A percentile compares a stretch with the other conserved stretches of the same genome.
phyloP scores from a whole-genome alignment of 2,797 vertebrate species.

The Artibeus lituratus region DNA sequence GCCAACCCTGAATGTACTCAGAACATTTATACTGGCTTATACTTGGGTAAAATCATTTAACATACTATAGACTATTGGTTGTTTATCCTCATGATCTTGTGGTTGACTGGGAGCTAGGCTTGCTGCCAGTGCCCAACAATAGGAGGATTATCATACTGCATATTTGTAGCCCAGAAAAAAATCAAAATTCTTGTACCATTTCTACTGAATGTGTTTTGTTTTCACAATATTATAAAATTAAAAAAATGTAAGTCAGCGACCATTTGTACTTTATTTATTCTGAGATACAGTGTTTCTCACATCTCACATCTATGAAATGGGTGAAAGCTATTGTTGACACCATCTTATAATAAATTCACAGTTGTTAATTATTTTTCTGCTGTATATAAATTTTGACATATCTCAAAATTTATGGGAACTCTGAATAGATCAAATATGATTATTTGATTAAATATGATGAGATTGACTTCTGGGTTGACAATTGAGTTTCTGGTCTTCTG shows the following conservation, averaged over 20 bases:
- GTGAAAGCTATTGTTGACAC: neutral
- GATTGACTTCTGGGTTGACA: neutral
- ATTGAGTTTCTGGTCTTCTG: neutral
- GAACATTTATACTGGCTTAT: neutral
- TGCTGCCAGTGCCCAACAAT: neutral
- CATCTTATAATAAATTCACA: neutral
- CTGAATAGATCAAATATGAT: neutral
- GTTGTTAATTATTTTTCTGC: neutral
- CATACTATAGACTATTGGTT: neutral
- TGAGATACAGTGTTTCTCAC: neutral
- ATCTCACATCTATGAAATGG: neutral
- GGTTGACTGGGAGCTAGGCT: neutral
- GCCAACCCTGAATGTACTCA: neutral
- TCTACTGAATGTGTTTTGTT: neutral
- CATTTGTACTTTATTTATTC: neutral
- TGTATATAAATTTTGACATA: neutral
- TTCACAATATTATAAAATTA: neutral
- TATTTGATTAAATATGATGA: neutral
- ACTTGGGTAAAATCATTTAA: neutral
- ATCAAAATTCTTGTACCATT: neutral
- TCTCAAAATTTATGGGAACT: neutral
- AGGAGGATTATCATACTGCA: neutral
- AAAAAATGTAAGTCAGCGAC: neutral
- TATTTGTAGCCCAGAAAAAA: neutral
- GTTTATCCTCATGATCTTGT: neutral